Evolutionary conservation across 2,888 invertebrate genomes (phyloP), one percentile per base, ranked within the genome.

Genomic region (Tetheella fluctuosa): DNA sequence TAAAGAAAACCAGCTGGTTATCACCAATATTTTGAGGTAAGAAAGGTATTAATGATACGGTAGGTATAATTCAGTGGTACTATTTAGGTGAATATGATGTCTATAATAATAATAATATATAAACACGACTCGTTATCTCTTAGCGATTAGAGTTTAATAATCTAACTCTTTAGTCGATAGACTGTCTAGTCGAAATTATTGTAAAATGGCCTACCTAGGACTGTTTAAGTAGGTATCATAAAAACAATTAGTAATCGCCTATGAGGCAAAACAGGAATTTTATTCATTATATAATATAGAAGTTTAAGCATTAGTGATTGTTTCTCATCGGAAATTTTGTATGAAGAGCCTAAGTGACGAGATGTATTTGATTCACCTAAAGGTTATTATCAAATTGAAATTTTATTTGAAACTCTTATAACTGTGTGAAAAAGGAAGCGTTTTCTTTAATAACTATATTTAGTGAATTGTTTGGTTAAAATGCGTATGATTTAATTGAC

Each of bases 231-330:
- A 85, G 79, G 68, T 75, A 74, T 73, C 71, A 79, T 74, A 73
- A n/a, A n/a, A n/a, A 25, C n/a, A 23, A 20, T 30, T 30, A 30
- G 30, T 34, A 55, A 55, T 10, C 15, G 82, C 82, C 83, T 83
- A 65, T 77, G 76, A 81, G 81, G 81, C 88, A 34, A 55, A 78
- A 80, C 84, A 79, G 82, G 86, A 86, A 86, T 88, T 87, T 86
- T 83, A 80, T 48, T 20, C 48, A 48, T 62, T 37, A 61, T 58
- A 57, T 61, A 20, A 61, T 57, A 62, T 66, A 62, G 68, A 58
- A 52, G 30, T 58, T 12, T 68, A 70, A 62, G 57, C 60, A 59
- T 64, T 64, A 63, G 61, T 58, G 42, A 60, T 52, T 64, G 63
- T 56, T 61, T 60, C 57, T 58, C 28, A 55, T 54, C 1, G 17